Percentiles rank a stretch among this genome's conserved stretches.
phyloP scores from a whole-genome alignment of 1,140 invertebrate species.

The Ceratina australensis region DNA sequence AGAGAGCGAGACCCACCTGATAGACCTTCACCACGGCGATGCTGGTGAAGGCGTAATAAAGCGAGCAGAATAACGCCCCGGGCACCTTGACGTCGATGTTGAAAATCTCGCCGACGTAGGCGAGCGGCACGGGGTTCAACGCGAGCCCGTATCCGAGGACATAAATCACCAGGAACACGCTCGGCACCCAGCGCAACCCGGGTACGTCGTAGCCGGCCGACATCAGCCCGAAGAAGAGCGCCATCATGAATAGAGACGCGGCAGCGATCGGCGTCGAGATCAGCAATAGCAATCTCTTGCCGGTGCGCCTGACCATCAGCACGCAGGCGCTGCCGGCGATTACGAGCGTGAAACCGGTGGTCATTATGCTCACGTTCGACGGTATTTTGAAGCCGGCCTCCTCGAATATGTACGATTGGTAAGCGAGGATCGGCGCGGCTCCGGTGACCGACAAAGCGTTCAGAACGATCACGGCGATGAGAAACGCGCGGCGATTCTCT shows the following conservation, averaged over 20 bases:
- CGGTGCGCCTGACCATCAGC: constrained; percentile 87
- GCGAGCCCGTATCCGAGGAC: constrained; percentile 74
- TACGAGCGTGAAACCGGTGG: constrained; percentile 90
- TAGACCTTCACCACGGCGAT: constrained; percentile 74
- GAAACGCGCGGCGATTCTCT: constrained; percentile 84
- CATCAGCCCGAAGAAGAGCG: constrained; percentile 83
- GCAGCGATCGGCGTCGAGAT: constrained; percentile 84
- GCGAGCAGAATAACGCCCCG: constrained; percentile 73
- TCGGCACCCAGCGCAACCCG: constrained; percentile 68
- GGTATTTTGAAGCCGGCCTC: constrained; percentile 85
- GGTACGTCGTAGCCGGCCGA: constrained; percentile 74
- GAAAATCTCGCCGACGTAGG: constrained; percentile 78
- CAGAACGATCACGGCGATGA: constrained; percentile 88
- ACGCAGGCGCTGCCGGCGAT: constrained; percentile 85
- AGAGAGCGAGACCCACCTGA: constrained; percentile 67
- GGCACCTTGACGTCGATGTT: constrained; percentile 76
- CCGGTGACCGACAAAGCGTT: constrained; percentile 90
- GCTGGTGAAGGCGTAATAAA: constrained; percentile 74
- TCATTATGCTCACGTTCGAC: constrained; percentile 85
- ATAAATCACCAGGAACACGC: constrained; percentile 71
- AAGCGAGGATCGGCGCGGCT: constrained; percentile 92
- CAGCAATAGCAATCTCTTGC: constrained; percentile 86
- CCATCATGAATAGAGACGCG: constrained; percentile 82
- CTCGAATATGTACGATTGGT: constrained; percentile 87
- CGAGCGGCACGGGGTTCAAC: constrained; percentile 75